phyloP scores from a whole-genome alignment of 2,888 invertebrate genomes.

The Diarsia rubi region DNA sequence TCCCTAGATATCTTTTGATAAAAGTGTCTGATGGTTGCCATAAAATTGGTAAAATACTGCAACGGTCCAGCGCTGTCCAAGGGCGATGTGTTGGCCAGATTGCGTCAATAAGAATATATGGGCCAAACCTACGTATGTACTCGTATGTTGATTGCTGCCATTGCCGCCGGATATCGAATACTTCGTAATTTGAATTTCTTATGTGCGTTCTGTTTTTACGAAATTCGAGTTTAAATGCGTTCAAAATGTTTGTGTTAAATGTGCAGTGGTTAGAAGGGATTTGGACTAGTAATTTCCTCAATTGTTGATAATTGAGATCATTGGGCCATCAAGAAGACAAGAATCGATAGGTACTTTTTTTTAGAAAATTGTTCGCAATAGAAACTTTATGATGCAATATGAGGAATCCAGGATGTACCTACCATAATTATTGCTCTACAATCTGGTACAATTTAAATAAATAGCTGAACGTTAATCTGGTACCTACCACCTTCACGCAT shows the following conservation, averaged over 20 bases:
- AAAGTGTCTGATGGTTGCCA: slow-evolving; percentile 12
- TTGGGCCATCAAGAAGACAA: background rate
- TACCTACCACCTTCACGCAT: slow-evolving; percentile 16
- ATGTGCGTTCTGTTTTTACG: slow-evolving; percentile 25
- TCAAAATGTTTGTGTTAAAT: slow-evolving; percentile 30
- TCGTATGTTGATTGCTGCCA: too few species aligned
- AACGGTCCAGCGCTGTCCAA: slow-evolving; percentile 44
- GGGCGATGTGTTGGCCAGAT: slow-evolving; percentile 55
- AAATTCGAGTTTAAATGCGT: slow-evolving; percentile 29
- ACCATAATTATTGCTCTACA: background rate
- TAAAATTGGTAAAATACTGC: slow-evolving; percentile 54
- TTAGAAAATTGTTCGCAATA: background rate
- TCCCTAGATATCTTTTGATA: slow-evolving; percentile 41
- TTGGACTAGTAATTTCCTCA: background rate
- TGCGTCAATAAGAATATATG: slow-evolving; percentile 63
- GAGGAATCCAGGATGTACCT: background rate
- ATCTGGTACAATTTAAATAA: slow-evolving; percentile 16
- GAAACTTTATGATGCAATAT: background rate
- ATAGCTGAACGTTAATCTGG: slow-evolving; percentile 11
- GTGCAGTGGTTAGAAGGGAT: background rate
- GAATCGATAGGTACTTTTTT: background rate
- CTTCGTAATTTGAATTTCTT: slow-evolving; percentile 44
- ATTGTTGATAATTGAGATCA: background rate
- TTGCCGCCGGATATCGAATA: slow-evolving; percentile 56
- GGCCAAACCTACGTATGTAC: slow-evolving; percentile 51